Base-by-base conservation (phyloP, 1,140 invertebrate species). In the Temnothorax curvispinosus region DNA sequence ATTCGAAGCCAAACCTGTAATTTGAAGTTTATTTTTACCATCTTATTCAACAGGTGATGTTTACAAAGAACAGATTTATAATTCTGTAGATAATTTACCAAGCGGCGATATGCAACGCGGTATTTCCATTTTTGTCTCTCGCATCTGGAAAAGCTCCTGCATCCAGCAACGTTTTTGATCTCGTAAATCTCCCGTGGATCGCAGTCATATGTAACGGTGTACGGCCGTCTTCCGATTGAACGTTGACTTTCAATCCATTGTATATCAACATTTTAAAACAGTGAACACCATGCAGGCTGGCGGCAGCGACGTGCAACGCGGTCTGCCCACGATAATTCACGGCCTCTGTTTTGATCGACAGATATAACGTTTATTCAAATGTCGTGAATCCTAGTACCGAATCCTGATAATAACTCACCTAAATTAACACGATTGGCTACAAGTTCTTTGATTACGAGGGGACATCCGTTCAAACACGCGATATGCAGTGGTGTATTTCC, bases 151-250 rank as follows among this genome's bases (percentile, higher is more conserved):
- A 90, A n/a, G 96, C 96, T 50, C 96, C 95, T 81, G 81, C 87
- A 85, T 96, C 96, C 0, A 96, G 94, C 41, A 97, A 94, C 60
- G 95, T 96, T 93, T 97, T 96, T 44, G 97, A 97, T 67, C 97
- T 93, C 3, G 96, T 96, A 92, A 97, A 97, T 91, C 96, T 94
- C 47, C 97, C 97, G 93, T 97, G 96, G 86, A 97, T 95, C 13
- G 97, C 96, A 15, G 96, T 96, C 96, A 97, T 96, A 89, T 97
- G 97, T 32, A 97, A 94, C 8, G 97, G 96, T n/a, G 97, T 97
- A 71, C 96, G 94, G 2, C 96, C 96, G 93, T 97, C 96, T 62
- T 95, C 92, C 87, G 96, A 96, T 90, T 96, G 96, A 58, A 95
- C 94, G 91, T 97, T 96, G 35, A 97, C 95, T 87, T 96, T 95